phyloP scores from a whole-genome alignment of 1,140 invertebrate genomes.

The Drosophila ambigua region DNA sequence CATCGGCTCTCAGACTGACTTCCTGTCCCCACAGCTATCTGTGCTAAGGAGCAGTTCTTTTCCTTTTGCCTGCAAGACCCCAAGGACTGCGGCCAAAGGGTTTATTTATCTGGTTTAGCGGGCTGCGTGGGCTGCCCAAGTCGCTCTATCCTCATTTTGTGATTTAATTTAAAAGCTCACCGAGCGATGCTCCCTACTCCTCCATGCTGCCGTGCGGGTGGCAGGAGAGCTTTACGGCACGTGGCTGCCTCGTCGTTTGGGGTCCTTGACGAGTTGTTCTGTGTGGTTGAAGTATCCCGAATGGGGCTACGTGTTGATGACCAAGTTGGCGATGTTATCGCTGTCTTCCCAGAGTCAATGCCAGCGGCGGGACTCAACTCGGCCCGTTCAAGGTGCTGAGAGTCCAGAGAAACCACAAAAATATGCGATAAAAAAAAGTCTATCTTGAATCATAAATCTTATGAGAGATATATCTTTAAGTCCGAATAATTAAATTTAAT shows the following conservation, averaged over 20 bases:
- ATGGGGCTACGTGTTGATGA: slow-evolving; percentile 68
- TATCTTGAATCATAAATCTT: too few species aligned
- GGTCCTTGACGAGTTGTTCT: slow-evolving; percentile 32
- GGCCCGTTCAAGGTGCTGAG: too few species aligned
- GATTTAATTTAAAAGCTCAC: slow-evolving; percentile 78
- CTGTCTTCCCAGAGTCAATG: slow-evolving; percentile 13
- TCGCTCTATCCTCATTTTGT: slow-evolving; percentile 74
- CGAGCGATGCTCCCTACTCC: slow-evolving; percentile 4
- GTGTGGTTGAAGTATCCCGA: slow-evolving; percentile 62
- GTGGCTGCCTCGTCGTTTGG: slow-evolving; percentile 36
- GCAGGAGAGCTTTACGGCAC: slow-evolving; percentile 37
- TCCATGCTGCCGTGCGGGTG: slow-evolving; percentile 10
- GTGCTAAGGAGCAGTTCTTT: slow-evolving; percentile 28
- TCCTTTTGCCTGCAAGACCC: slow-evolving; percentile 40
- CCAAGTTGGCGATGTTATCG: slow-evolving; percentile 35
- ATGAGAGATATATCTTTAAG: too few species aligned
- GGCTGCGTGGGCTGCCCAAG: slow-evolving; percentile 44
- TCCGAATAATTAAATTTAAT: too few species aligned
- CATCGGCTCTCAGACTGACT: slow-evolving; percentile 58
- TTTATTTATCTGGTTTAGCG: slow-evolving; percentile 79
- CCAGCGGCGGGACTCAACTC: slow-evolving; percentile 8
- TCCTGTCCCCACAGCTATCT: slow-evolving; percentile 64
- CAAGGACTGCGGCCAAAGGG: slow-evolving; percentile 68
- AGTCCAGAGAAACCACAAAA: too few species aligned
- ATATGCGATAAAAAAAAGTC: too few species aligned